Conservation (phyloP, 2,888 invertebrate genomes). For the Odontomyia ornata region DNA sequence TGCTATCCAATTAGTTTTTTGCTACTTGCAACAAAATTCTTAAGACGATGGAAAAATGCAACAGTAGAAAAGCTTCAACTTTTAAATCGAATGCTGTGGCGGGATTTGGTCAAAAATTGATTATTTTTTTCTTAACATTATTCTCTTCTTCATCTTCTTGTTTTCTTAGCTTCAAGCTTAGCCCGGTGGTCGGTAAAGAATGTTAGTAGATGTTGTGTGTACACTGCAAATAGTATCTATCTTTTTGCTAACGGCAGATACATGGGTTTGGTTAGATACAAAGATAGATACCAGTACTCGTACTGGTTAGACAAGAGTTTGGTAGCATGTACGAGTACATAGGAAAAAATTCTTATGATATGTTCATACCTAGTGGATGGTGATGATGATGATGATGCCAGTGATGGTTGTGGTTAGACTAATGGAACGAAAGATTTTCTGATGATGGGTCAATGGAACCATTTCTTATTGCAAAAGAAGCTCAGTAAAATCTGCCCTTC, state of each 20-base stretch:
- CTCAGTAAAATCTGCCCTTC: too few relatives aligned
- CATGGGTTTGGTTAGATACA: too few relatives aligned
- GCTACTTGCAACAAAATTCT: background rate
- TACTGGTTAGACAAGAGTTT: background rate
- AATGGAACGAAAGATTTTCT: too few relatives aligned
- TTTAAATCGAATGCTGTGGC: background rate
- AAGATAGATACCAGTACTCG: background rate
- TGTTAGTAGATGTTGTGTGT: background rate
- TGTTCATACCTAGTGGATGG: background rate
- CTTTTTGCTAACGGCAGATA: background rate
- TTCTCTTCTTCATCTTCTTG: background rate
- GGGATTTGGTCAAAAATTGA: background rate
- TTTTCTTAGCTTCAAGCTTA: background rate
- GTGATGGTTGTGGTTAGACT: background rate
- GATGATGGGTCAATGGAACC: slow-evolving; percentile 3
- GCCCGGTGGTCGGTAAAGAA: background rate
- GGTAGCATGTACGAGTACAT: background rate
- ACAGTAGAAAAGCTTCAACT: background rate
- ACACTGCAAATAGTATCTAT: slow-evolving; percentile 10
- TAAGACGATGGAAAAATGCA: slow-evolving; percentile 1
- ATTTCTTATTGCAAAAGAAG: background rate
- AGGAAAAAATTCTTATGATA: background rate
- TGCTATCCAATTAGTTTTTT: slow-evolving; percentile 15
- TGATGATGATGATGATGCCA: too few relatives aligned
- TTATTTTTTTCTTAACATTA: background rate